Evolutionary conservation across 2,113 vertebrate genomes (phyloP).

Genomic region (Nothoprocta perdicaria): DNA sequence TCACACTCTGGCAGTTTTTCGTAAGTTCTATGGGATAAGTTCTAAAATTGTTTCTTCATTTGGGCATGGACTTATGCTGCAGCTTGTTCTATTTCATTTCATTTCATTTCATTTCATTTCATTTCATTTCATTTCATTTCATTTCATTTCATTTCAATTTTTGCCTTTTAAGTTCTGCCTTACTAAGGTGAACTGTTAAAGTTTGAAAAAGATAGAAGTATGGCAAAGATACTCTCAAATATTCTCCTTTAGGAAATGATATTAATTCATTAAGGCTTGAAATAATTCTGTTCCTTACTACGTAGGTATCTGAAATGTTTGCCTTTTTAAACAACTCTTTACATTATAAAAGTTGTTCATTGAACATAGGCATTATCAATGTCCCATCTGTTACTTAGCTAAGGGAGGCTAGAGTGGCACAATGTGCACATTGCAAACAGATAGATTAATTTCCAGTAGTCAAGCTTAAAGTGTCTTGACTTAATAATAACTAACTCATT

Average conservation of each 20-base stretch:
- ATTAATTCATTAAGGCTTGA: background rate
- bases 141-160: background rate
- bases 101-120: background rate
- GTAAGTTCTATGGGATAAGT: background rate
- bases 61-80: background rate
- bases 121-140: accelerated
- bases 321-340: background rate
- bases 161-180: background rate
- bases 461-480: background rate
- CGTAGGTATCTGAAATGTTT: background rate
- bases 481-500: background rate
- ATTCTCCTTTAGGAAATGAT: background rate
- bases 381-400: background rate
- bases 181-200: background rate
- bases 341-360: background rate
- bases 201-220: background rate
- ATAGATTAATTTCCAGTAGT: background rate
- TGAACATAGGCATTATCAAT: background rate
- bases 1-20: background rate
- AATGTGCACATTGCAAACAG: background rate
- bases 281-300: background rate
- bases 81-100: background rate
- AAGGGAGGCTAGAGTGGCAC: background rate
- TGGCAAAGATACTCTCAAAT: background rate
- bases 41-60: background rate